Conservation (phyloP, 1,140 invertebrate genomes). For the Caenorhabditis inopinata region DNA sequence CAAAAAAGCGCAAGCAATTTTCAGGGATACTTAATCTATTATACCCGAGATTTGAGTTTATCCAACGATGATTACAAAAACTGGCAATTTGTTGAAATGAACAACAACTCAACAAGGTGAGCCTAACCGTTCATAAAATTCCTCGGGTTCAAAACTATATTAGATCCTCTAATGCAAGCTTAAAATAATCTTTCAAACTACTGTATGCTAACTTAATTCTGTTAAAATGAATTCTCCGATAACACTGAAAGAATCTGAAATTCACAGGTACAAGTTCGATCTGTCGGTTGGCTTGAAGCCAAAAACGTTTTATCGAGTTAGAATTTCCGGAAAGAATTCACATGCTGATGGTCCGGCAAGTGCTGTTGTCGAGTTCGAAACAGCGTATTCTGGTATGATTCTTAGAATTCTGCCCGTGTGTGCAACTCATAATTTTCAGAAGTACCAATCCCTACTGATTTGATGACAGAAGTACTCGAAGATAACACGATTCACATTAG, state of each 20-base stretch:
- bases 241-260: background rate
- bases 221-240: too few species aligned
- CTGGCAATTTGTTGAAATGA: conserved; percentile 23
- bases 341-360: background rate
- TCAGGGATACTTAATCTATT: conserved; percentile 34
- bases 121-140: too few species aligned
- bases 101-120: background rate
- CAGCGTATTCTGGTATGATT: conserved; percentile 1
- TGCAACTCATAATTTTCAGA: background rate
- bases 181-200: too few species aligned
- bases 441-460: conserved; percentile 20
- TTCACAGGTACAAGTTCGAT: conserved; percentile 19
- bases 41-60: conserved; percentile 28
- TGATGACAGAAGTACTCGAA: conserved; percentile 2
- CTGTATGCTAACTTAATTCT: too few species aligned
- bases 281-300: conserved; percentile 20
- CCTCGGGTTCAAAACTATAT: too few species aligned
- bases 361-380: conserved; percentile 25
- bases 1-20: background rate
- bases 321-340: conserved; percentile 18
- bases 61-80: conserved; percentile 24
- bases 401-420: background rate
- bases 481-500: conserved; percentile 29
- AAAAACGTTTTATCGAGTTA: conserved; percentile 26
- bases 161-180: too few species aligned